Percentiles rank a stretch among this genome's conserved stretches.
These are phyloP conservation scores for Myrmophylax atrothorax DNA, from an alignment of 2,113 vertebrate genomes.

Conservation along the genomic window DNA sequence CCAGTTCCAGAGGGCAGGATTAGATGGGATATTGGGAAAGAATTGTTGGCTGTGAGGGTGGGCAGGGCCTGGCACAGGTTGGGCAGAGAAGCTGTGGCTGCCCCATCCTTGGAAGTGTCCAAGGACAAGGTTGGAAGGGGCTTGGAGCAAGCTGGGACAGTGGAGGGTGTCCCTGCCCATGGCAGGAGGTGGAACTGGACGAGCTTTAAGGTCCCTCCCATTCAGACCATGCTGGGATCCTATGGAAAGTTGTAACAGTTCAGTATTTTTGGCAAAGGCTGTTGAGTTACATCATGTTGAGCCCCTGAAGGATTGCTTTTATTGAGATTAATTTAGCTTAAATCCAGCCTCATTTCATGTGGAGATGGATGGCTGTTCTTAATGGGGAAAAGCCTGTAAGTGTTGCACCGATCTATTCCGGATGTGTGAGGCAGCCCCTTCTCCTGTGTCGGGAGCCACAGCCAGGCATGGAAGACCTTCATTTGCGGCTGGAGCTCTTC, in stretches of 20 bases:
- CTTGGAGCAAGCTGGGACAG: fast-evolving
- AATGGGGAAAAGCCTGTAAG: neutral
- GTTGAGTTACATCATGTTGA: neutral
- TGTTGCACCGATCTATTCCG: fast-evolving
- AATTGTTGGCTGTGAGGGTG: fast-evolving
- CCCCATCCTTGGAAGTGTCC: neutral
- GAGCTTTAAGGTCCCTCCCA: neutral
- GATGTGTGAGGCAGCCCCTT: neutral
- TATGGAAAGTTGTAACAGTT: neutral
- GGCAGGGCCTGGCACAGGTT: fast-evolving
- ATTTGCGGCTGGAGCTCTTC: neutral
- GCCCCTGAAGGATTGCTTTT: neutral
- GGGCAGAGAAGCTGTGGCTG: neutral
- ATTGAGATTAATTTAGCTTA: neutral
- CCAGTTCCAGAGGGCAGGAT: fast-evolving
- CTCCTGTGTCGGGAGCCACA: neutral
- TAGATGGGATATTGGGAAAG: fast-evolving
- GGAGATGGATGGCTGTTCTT: neutral
- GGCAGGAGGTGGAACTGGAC: neutral
- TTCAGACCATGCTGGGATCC: neutral
- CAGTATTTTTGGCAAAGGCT: neutral
- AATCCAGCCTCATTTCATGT: neutral
- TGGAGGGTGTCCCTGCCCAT: neutral
- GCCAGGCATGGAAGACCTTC: neutral
- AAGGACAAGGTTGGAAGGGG: fast-evolving